Conservation (phyloP, 2,797 vertebrate genomes). For the Bothrops alternatus region DNA sequence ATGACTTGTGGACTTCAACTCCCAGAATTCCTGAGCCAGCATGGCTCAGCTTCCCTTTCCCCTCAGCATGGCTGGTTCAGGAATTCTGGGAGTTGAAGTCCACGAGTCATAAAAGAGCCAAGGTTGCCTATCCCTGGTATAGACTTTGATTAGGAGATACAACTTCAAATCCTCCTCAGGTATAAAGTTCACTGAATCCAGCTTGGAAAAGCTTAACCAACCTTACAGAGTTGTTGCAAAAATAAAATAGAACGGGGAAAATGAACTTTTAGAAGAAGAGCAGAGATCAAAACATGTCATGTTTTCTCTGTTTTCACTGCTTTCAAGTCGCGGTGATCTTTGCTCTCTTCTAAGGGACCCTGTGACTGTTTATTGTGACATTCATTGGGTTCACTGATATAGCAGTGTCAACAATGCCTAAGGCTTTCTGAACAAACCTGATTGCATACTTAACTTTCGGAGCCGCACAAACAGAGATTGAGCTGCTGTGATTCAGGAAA, state of each 20-base stretch:
- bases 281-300: not conserved
- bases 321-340: not conserved
- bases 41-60: no score
- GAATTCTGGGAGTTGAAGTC: no score
- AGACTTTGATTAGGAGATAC: not conserved
- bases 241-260: not conserved
- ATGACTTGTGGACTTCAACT: no score
- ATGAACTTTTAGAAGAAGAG: not conserved
- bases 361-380: slow-evolving; percentile 23
- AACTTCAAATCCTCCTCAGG: not conserved
- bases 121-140: no score
- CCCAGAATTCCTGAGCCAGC: no score
- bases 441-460: not conserved
- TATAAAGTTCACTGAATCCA: not conserved
- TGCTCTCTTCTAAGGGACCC: not conserved
- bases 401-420: not conserved
- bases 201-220: not conserved
- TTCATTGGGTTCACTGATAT: slow-evolving; percentile 5
- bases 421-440: not conserved
- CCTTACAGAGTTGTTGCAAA: not conserved
- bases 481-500: not conserved
- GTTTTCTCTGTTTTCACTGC: not conserved
- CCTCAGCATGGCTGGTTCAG: no score
- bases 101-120: no score
- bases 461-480: not conserved